Evolutionary conservation across 2,888 invertebrate genomes (phyloP).

Genomic region (Empis stercorea): DNA sequence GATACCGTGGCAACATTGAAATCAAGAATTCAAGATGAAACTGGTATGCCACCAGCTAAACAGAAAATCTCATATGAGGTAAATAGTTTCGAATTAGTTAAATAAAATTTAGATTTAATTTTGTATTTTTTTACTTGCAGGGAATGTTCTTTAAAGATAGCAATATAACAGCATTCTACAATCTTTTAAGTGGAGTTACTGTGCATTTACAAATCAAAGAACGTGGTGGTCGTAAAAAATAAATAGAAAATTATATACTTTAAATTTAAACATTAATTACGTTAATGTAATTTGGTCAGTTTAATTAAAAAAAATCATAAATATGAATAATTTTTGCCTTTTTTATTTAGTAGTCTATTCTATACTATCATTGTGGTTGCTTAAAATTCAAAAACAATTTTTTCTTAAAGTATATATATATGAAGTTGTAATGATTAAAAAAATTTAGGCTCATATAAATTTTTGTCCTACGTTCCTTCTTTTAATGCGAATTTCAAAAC

Average conservation of each 20-base stretch:
- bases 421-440: too few species aligned
- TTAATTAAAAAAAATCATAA: too few species aligned
- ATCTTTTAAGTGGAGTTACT: slow-evolving; percentile 70
- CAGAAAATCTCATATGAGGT: slow-evolving; percentile 94
- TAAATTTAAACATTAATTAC: too few species aligned
- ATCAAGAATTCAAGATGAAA: slow-evolving; percentile 66
- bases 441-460: too few species aligned
- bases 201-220: slow-evolving; percentile 90
- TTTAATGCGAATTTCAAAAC: too few species aligned
- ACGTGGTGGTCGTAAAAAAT: slow-evolving; percentile 95
- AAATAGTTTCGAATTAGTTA: slow-evolving; percentile 14
- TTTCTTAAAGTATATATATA: too few species aligned
- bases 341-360: too few species aligned
- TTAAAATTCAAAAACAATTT: too few species aligned
- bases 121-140: slow-evolving; percentile 45
- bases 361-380: too few species aligned
- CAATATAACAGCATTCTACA: slow-evolving; percentile 90
- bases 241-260: slow-evolving; percentile 24
- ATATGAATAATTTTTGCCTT: too few species aligned
- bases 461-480: too few species aligned
- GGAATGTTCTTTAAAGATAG: slow-evolving; percentile 98
- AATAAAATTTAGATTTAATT: not conserved
- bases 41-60: slow-evolving; percentile 91
- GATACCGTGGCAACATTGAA: slow-evolving; percentile 80
- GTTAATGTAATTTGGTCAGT: too few species aligned